These are phyloP conservation scores for Drosophila quadrilineata DNA, from an alignment of 1,140 invertebrate species.

Conservation along the genomic window DNA sequence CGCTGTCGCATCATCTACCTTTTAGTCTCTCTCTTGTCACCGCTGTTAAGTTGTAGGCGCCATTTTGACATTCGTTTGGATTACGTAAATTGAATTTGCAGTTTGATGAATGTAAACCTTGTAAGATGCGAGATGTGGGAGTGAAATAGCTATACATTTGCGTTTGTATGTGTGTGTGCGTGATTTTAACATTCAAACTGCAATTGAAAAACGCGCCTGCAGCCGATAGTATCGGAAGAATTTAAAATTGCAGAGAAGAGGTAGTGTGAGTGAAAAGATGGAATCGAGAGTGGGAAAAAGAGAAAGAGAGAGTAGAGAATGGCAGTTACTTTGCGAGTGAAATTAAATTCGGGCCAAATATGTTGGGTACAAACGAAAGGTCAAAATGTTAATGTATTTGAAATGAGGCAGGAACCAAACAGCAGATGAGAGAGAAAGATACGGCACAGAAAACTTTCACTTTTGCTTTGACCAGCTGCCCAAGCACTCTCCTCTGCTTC, in stretches of 20 bases:
- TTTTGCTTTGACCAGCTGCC: too few species aligned
- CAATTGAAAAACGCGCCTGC: slow-evolving; percentile 43
- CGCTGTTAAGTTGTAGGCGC: too few species aligned
- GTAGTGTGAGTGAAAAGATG: neutral
- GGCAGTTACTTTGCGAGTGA: slow-evolving; percentile 54
- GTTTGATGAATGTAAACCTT: slow-evolving; percentile 74
- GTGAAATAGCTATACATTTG: slow-evolving; percentile 3
- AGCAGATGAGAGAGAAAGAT: slow-evolving; percentile 53
- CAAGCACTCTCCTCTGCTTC: slow-evolving; percentile 18
- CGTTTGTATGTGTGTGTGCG: neutral
- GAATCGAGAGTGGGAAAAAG: neutral
- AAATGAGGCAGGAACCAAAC: slow-evolving; percentile 52
- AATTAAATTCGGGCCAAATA: slow-evolving; percentile 60
- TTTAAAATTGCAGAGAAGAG: neutral
- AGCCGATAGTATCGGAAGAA: too few species aligned
- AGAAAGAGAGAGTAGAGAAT: neutral
- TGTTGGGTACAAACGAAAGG: slow-evolving; percentile 54
- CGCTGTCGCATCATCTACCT: neutral
- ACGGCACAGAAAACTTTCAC: slow-evolving; percentile 57
- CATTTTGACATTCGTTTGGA: slow-evolving; percentile 59
- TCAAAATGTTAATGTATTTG: slow-evolving; percentile 78
- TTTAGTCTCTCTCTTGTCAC: neutral
- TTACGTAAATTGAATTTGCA: slow-evolving; percentile 77
- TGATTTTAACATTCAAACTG: slow-evolving; percentile 14
- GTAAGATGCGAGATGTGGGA: slow-evolving; percentile 1